Evolutionary conservation across 2,888 invertebrate genomes (phyloP), one percentile per base, ranked within the genome.

Genomic region (Aspidiotus rigidus): DNA sequence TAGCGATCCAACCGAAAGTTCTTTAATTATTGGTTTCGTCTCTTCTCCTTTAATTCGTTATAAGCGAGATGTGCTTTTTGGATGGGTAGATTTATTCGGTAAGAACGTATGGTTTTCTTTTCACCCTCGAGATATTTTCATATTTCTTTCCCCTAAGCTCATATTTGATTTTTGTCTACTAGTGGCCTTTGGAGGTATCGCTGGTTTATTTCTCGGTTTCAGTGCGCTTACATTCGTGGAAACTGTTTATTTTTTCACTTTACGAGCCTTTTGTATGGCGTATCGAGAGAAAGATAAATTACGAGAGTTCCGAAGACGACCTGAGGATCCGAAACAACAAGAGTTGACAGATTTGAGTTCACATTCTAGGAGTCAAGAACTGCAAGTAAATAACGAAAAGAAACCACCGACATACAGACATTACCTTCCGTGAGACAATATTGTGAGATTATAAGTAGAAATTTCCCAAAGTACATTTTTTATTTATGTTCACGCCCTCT

Each of bases 51-150:
- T 85, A 83, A 85, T 89, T 40, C 82, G 86, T 6, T 90, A 87
- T 76, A 89, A 88, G 75, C 83, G 89, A 42, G 89, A 90, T 77
- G 89, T 90, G 16, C 81, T 88, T 56, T 90, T 90, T 76, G 90
- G 90, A 69, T 89, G 89, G 89, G 87, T 90, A 0, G 90, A 90
- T 79, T 80, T 90, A 64, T 76, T 90, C 57, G 90, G 87, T 85
- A 77, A 78, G 78, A 0, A n/a, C 44, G 17, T 13, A 63, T 11
- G 49, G 39, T 17, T n/a, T 49, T 2, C 49, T 2, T 13, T 49
- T n/a, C 10, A n/a, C 6, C 49, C 1, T n/a, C 49, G 49, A 49
- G 6, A 49, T 49, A 57, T 16, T 16, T 7, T 11, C 2, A 57
- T 2, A 57, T 57, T n/a, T 2, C 49, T 49, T n/a, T 6, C 49